Evolutionary conservation across 2,888 invertebrate genomes (phyloP), one percentile per base, ranked within the genome.

Genomic region (Drepanosiphum platanoidis): DNA sequence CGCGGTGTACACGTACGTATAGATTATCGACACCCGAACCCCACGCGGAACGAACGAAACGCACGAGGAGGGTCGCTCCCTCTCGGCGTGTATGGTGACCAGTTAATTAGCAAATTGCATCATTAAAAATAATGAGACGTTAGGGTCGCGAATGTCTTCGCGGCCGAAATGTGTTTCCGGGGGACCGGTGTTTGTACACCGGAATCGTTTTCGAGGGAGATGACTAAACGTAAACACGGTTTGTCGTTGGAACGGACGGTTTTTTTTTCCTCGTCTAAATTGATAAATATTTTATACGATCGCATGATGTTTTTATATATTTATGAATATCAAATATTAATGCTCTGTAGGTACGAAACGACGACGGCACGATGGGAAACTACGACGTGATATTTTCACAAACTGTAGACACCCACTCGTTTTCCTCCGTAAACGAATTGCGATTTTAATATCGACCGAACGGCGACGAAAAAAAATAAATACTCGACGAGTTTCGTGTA

Each of bases 71-170:
- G 83, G 83, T 84, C 52, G 83, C 83, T 84, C 83, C 83, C 83
- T 75, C 34, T 52, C 66, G 30, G 36, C 30, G 46, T 84, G 52
- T 75, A 84, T 22, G 64, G 74, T 84, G 75, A 84, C 83, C 83
- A 52, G 83, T 84, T 84, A 84, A 84, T 84, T 84, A 84, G 75
- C 36, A 84, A 84, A 84, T 84, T 74, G 83, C 83, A 84, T 84
- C 83, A 75, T 84, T 84, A 84, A 84, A 84, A 84, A 75, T 84
- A 84, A 84, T 75, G 75, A 84, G 83, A 83, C 46, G 68, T 77
- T 80, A 52, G 83, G 75, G 83, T 83, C 46, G 52, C 36, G 52
- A 13, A 84, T 75, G 64, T 77, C 75, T 75, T 75, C 52, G 68
- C 75, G 46, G 52, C 36, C 13, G 61, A 30, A 83, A 68, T 52